Evolutionary conservation across 2,113 vertebrate genomes (phyloP), one percentile per base, ranked within the genome.

Genomic region (Spermophilus dauricus): DNA sequence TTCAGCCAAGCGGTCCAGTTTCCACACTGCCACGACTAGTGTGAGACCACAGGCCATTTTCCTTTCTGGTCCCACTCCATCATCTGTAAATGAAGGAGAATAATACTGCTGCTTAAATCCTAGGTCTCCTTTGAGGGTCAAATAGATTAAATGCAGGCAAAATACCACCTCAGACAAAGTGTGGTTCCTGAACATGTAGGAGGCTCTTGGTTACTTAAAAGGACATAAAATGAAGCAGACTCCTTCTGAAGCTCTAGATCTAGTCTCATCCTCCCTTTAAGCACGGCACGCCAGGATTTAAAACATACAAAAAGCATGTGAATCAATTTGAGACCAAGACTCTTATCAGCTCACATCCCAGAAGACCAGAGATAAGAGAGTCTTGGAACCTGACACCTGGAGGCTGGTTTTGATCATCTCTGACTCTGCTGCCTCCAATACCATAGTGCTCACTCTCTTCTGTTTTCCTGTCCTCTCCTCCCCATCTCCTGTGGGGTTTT

Each of bases 181-280:
- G 13, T 10, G 39, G 24, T 13, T 24, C 30, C 61, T 72, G 45
- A 48, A 56, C 45, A 77, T 9, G 5, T 2, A 88, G 61, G 24
- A 48, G 51, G 69, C 20, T 63, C 45, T 65, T 61, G 30, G 28
- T 53, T 67, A 42, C 16, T 26, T 61, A 56, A 22, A 22, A 7
- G 1, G 9, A 17, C 78, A 85, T 0, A 75, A 32, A 80, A 94
- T 16, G 16, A 84, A 90, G n/a, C 58, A 58, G 37, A 69, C 51
- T n/a, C 45, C 58, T 87, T 82, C 34, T 86, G n/a, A 83, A 96
- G 94, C 42, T 72, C 26, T 45, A 86, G 12, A 58, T 84, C 56
- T 83, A 78, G 28, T 20, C 4, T 32, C 10, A 61, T 30, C 42
- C 56, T 73, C 78, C 73, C 37, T 42, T 17, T 17, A 81, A 78